Evolutionary conservation across 2,888 invertebrate species (phyloP).

Genomic region (Lasioglossum pauxillum): DNA sequence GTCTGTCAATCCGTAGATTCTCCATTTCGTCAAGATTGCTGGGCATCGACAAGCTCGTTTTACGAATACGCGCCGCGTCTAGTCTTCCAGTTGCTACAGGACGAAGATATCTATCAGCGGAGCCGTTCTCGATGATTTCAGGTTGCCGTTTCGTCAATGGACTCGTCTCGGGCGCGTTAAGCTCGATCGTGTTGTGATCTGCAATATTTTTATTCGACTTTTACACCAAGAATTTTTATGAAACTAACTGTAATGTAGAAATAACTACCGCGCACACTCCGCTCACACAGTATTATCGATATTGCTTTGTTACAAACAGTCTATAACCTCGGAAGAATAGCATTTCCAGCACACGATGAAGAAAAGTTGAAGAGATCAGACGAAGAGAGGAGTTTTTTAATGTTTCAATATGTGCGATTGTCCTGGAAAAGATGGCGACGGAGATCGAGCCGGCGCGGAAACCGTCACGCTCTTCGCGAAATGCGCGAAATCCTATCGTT

Average conservation of each 20-base stretch:
- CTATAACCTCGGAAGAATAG: background rate
- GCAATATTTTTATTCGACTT: background rate
- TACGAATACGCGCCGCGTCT: constrained; percentile 42
- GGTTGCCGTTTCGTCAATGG: background rate
- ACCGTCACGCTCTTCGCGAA: constrained; percentile 64
- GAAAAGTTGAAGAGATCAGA: background rate
- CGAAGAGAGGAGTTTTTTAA: background rate
- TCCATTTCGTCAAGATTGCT: constrained; percentile 89
- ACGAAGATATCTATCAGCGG: background rate
- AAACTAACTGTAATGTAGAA: background rate
- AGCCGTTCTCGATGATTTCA: constrained; percentile 9
- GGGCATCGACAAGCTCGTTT: constrained; percentile 91
- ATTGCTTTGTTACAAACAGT: constrained; percentile 9
- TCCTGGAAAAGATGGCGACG: constrained; percentile 14
- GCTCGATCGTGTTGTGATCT: constrained; percentile 15
- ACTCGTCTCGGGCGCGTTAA: constrained; percentile 22
- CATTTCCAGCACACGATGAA: background rate
- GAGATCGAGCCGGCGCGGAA: constrained; percentile 15
- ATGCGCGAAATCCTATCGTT: constrained; percentile 36
- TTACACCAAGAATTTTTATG: background rate
- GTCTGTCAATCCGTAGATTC: constrained; percentile 85
- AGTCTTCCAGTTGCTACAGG: constrained; percentile 10
- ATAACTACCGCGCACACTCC: background rate
- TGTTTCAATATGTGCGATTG: constrained; percentile 72
- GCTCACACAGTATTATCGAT: background rate